Conservation (phyloP, 1,140 invertebrate genomes). For the Anastrepha ludens region DNA sequence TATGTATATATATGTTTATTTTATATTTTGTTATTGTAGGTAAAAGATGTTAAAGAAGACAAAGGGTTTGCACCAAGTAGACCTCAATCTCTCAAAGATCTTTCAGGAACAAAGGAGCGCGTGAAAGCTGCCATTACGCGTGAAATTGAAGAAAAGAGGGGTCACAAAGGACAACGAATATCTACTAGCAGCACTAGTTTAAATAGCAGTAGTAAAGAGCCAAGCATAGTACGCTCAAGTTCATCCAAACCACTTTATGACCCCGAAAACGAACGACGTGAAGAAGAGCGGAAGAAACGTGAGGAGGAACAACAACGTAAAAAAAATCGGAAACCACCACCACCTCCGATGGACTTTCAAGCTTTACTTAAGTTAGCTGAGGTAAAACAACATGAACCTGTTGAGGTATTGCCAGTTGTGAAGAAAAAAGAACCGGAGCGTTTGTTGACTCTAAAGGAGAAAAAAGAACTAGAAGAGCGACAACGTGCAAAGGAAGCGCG, state of each 20-base stretch:
- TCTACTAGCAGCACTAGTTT: background rate
- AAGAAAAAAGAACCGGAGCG: conserved; percentile 82
- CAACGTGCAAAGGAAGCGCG: conserved; percentile 73
- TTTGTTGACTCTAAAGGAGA: conserved; percentile 87
- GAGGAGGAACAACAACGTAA: conserved; percentile 78
- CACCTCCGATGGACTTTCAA: conserved; percentile 84
- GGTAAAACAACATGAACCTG: conserved; percentile 87
- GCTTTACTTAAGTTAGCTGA: conserved; percentile 86
- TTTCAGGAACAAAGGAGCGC: conserved; percentile 81
- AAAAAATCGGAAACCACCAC: conserved; percentile 74
- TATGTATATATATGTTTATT: too few relatives aligned
- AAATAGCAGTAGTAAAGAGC: conserved; percentile 1
- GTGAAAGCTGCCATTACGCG: conserved; percentile 84
- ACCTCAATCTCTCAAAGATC: conserved; percentile 74
- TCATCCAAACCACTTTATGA: conserved; percentile 65
- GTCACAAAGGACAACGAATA: conserved; percentile 73
- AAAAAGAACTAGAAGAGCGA: conserved; percentile 80
- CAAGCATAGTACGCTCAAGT: conserved; percentile 57
- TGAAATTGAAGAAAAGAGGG: conserved; percentile 82
- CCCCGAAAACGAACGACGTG: conserved; percentile 73
- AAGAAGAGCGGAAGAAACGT: conserved; percentile 74
- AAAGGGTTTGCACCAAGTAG: conserved; percentile 69
- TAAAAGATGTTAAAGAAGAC: conserved; percentile 68
- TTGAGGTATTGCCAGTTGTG: conserved; percentile 76
- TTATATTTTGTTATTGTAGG: conserved; percentile 39